Evolutionary conservation across 2,888 invertebrate species (phyloP), one percentile per base, ranked within the genome.

Genomic region (Alloplasta piceator): DNA sequence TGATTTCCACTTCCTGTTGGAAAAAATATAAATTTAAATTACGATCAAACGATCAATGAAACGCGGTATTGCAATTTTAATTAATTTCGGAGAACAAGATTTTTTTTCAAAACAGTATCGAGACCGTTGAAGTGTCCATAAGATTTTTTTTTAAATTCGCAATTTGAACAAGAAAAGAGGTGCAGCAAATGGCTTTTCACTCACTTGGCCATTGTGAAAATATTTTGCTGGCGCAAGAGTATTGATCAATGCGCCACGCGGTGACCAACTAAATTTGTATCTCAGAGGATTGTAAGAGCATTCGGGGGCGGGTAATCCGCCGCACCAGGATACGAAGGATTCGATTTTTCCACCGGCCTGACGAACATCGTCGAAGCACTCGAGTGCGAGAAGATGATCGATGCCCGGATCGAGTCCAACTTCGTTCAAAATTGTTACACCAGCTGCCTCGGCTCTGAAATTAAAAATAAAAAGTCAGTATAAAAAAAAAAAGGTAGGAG

Each of bases 371-470:
- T 99, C 98, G 87, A 99, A 98, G 90, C 98, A 98, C 91, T 99
- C 98, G 92, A 99, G 94, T 0, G 99, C 99, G 73, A 99, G 93
- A 85, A 99, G 94, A 92, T 99, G 99, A 92, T 99, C 98, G 85
- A 98, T 98, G n/a, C 99, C 99, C 0, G 99, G 99, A 91, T 99
- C 99, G 41, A 99, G 93, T 0, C 99, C 99, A 0, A 98, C 96
- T 93, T 99, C 99, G 90, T 99, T 99, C 83, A 99, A 93, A 55
- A 99, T 94, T 0, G 99, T 99, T 0, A 99, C 94, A 0, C 98
- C 98, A 0, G 98, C 98, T 43, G 96, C 95, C 64, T 95, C 94
- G 0, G 99, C 99, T 73, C 97, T 97, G 85, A 16, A 86, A 84
- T 41, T 46, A 43, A 6, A 14, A 16, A 52, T 6, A 60, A n/a